Evolutionary conservation across 2,797 vertebrate species (phyloP), one percentile per base, ranked within the genome.

Genomic region (Trichosurus vulpecula): DNA sequence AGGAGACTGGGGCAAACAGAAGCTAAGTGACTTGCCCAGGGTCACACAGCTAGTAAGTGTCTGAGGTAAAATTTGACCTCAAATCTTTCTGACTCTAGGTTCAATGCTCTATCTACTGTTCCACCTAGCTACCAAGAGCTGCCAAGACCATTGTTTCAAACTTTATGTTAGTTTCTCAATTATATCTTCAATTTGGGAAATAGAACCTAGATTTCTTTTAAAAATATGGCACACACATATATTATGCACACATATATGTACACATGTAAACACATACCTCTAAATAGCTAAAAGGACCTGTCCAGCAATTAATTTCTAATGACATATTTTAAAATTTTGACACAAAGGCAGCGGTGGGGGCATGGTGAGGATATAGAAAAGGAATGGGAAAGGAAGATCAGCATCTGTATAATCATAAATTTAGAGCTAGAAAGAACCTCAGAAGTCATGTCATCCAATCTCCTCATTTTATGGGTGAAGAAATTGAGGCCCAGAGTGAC

Each of bases 81-180:
- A 87, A 66, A 14, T 41, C 22, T 81, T 81, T 22, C n/a, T 41
- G n/a, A 47, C 22, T 74, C 14, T 47, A 81, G 66, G 19, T 13
- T 81, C 58, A 61, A 31, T 31, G 56, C 58, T 35, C 4, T 41
- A 74, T 41, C 41, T 47, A 81, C 9, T 81, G 8, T 0, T 47
- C 41, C 41, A 81, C 22, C 74, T 25, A 81, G 22, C 22, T 47
- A 22, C 41, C 74, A 81, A 52, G 89, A 51, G 90, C 9, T 3
- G 11, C 55, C 93, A 14, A 92, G 25, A 91, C 74, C 53, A 31
- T 52, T 81, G 27, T 89, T 95, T 96, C 14, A 25, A 52, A 4
- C n/a, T 89, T 31, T 53, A 95, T 90, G 54, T 10, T 92, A 90
- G 90, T 81, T 96, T 96, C 56, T 52, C 31, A 94, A 11, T 91